Conservation (phyloP, 2,888 invertebrate genomes). For the Proisotoma minuta region DNA sequence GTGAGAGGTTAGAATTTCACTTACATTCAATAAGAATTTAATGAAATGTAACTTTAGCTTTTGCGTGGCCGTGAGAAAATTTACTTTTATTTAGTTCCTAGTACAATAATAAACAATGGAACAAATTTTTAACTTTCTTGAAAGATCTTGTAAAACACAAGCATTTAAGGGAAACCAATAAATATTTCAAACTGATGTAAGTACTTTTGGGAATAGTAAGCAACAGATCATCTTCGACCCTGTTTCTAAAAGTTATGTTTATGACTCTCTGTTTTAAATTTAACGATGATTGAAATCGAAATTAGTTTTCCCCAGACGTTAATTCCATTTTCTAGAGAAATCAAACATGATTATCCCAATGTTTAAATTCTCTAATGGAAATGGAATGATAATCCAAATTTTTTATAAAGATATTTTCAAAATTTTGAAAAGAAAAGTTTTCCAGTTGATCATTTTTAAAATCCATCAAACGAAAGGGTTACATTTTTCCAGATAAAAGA, state of each 20-base stretch:
- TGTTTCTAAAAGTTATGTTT: conserved; percentile 1
- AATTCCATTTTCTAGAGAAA: too few relatives aligned
- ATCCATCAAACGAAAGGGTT: too few relatives aligned
- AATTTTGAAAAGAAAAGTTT: neutral
- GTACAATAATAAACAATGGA: neutral
- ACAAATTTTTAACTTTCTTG: neutral
- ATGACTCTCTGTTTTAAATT: conserved; percentile 1
- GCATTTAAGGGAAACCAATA: neutral
- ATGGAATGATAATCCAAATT: conserved; percentile 5
- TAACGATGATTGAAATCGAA: conserved; percentile 26
- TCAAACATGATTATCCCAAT: too few relatives aligned
- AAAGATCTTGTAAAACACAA: too few relatives aligned
- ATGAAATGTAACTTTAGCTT: neutral
- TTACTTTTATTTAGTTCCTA: neutral
- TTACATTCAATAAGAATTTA: neutral
- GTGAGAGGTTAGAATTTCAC: neutral
- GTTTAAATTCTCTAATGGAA: neutral
- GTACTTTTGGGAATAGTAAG: neutral
- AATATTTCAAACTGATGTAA: conserved; percentile 4
- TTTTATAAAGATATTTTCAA: neutral
- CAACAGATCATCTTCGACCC: conserved; percentile 1
- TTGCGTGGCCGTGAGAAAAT: neutral
- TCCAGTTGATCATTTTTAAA: too few relatives aligned
- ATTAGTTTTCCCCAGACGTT: conserved; percentile 11
- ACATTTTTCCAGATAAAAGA: neutral